Conservation (phyloP, 1,140 invertebrate species). For the Lepidostoma basale region DNA sequence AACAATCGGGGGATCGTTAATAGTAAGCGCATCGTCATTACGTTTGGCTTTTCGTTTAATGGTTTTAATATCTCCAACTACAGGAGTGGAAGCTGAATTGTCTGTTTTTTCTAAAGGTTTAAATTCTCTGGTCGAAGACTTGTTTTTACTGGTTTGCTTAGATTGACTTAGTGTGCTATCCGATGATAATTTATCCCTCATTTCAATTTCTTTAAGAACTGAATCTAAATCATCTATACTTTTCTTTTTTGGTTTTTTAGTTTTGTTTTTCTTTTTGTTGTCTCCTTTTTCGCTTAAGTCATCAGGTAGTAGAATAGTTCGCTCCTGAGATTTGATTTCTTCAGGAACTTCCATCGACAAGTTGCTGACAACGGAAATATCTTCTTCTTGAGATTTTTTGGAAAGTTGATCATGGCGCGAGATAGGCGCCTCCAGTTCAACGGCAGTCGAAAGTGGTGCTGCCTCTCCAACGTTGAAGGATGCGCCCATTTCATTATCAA, state of each 20-base stretch:
- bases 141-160: constrained; percentile 2
- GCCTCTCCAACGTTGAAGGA: constrained; percentile 37
- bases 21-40: not conserved
- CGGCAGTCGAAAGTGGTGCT: constrained; percentile 18
- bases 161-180: not conserved
- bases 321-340: constrained; percentile 31
- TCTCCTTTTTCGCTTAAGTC: constrained; percentile 39
- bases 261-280: constrained; percentile 56
- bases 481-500: constrained; percentile 20
- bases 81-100: not conserved
- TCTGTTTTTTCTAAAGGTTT: not conserved
- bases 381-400: constrained; percentile 40
- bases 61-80: not conserved
- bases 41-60: not conserved
- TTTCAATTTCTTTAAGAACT: constrained; percentile 62
- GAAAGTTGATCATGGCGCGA: not conserved
- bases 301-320: constrained; percentile 21
- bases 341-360: not conserved
- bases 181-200: constrained; percentile 43
- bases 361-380: constrained; percentile 40
- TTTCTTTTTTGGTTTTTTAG: constrained; percentile 54
- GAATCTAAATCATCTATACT: constrained; percentile 61
- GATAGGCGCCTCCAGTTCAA: constrained; percentile 14
- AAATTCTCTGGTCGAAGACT: not conserved
- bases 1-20: no score